phyloP scores from a whole-genome alignment of 2,888 invertebrate genomes.

The Cheilosia impressa region DNA sequence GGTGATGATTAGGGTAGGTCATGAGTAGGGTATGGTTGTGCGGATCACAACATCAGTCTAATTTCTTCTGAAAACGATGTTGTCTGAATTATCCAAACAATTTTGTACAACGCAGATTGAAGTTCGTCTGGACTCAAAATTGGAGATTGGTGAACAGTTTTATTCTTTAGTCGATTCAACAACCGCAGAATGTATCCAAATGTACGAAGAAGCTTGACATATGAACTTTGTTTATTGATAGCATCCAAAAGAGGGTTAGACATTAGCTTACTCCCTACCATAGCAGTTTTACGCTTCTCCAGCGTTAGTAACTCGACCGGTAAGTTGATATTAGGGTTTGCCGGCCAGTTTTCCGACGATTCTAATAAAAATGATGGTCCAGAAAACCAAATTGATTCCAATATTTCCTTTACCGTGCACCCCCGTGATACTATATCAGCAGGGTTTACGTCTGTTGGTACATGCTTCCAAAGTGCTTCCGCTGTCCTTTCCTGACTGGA shows the following conservation, averaged over 20 bases:
- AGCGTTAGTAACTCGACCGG: too few relatives aligned
- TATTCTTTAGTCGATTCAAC: not conserved
- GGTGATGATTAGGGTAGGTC: too few relatives aligned
- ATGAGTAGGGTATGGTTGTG: too few relatives aligned
- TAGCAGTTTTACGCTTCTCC: too few relatives aligned
- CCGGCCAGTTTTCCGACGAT: not conserved
- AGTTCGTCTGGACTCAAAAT: slow-evolving; percentile 1
- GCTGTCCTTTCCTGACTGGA: slow-evolving; percentile 15
- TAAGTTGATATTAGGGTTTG: too few relatives aligned
- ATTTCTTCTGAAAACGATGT: slow-evolving; percentile 2
- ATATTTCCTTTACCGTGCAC: not conserved
- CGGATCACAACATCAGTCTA: too few relatives aligned
- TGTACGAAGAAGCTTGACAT: not conserved
- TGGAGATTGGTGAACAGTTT: not conserved
- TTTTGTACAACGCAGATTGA: not conserved
- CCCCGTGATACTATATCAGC: not conserved
- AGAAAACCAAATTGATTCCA: not conserved
- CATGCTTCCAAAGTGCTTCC: too few relatives aligned
- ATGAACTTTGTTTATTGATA: not conserved
- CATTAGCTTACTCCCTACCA: not conserved
- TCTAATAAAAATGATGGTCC: not conserved
- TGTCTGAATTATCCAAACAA: too few relatives aligned
- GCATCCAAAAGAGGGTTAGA: not conserved
- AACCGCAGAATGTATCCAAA: not conserved
- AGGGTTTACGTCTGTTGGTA: too few relatives aligned